Conservation (phyloP, 2,888 invertebrate genomes). For the Drosophila paucipuncta region DNA sequence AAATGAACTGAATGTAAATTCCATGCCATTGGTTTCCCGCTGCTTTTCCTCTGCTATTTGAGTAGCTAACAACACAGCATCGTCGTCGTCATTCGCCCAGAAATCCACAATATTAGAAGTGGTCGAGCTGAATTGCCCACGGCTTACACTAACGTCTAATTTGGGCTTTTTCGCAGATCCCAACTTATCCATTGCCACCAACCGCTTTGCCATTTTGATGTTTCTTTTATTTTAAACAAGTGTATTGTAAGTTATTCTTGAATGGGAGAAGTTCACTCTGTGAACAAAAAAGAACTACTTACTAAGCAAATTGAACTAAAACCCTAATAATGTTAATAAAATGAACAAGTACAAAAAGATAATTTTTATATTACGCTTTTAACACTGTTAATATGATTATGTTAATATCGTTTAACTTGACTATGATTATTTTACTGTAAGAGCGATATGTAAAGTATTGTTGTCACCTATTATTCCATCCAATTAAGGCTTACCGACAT, state of each 20-base stretch:
- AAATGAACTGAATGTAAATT: conserved; percentile 80
- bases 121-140: conserved; percentile 34
- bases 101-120: conserved; percentile 59
- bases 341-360: background rate
- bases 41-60: conserved; percentile 80
- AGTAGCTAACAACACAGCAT: conserved; percentile 82
- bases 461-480: background rate
- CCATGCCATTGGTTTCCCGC: conserved; percentile 18
- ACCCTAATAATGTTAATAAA: background rate
- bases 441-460: background rate
- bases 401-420: background rate
- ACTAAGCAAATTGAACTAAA: background rate
- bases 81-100: conserved; percentile 84
- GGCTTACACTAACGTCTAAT: conserved; percentile 75
- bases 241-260: background rate
- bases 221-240: background rate
- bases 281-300: background rate
- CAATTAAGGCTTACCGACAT: background rate
- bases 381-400: background rate
- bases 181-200: conserved; percentile 75
- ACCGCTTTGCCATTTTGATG: conserved; percentile 76
- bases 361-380: background rate
- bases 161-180: conserved; percentile 81
- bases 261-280: background rate
- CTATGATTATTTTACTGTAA: background rate